These are phyloP conservation scores for Vanessa tameamea DNA, from an alignment of 1,140 invertebrate species.

Conservation along the genomic window DNA sequence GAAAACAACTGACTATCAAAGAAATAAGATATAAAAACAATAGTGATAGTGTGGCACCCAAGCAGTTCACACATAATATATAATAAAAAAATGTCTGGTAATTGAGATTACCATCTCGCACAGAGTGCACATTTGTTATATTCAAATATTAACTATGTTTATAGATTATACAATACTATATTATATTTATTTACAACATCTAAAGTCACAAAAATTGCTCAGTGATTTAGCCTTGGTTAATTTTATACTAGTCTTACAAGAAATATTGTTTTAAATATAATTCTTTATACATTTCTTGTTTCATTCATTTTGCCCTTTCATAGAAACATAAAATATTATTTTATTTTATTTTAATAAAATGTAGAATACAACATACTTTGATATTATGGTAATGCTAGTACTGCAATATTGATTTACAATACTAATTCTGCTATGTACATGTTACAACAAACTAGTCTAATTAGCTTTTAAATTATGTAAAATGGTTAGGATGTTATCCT, in stretches of 20 bases:
- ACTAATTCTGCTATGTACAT: too few relatives aligned
- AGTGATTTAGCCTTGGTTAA: slow-evolving; percentile 72
- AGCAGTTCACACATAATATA: slow-evolving; percentile 69
- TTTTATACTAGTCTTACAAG: slow-evolving; percentile 76
- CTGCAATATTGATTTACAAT: too few relatives aligned
- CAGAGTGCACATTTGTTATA: slow-evolving; percentile 46
- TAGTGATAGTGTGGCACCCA: slow-evolving; percentile 61
- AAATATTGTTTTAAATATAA: slow-evolving; percentile 60
- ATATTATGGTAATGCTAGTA: too few relatives aligned
- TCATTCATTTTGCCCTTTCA: slow-evolving; percentile 10
- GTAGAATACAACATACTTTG: too few relatives aligned
- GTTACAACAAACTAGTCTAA: too few relatives aligned
- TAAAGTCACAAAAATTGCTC: slow-evolving; percentile 72
- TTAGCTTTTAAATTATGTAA: too few relatives aligned
- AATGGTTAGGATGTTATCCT: too few relatives aligned
- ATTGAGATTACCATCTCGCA: slow-evolving; percentile 47
- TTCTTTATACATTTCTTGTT: slow-evolving; percentile 24
- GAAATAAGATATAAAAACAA: slow-evolving; percentile 73
- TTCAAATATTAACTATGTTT: slow-evolving; percentile 5
- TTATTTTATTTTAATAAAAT: too few relatives aligned
- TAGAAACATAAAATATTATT: too few relatives aligned
- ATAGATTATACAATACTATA: slow-evolving; percentile 27
- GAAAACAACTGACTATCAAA: slow-evolving; percentile 75
- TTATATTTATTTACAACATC: slow-evolving; percentile 31
- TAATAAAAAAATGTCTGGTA: slow-evolving; percentile 51